Conservation (phyloP, 92 coral and sea anemone species). For the Plumapathes pennacea region DNA sequence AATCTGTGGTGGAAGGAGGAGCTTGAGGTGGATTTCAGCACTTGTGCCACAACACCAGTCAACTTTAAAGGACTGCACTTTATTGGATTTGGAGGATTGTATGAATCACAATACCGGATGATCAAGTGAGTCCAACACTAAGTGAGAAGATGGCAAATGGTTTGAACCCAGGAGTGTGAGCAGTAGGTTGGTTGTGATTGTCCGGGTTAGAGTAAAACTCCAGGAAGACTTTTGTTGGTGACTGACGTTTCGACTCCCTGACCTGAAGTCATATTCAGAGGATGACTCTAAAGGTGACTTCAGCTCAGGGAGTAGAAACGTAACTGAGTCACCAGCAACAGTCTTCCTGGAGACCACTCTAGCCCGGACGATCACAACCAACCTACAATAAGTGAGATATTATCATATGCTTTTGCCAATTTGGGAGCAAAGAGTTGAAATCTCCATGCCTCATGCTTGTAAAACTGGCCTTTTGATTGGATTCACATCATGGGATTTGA, state of each 20-base stretch:
- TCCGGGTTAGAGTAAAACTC: not conserved
- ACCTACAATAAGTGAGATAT: no score
- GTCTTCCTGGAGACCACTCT: no score
- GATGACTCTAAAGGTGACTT: not conserved
- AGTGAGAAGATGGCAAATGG: not conserved
- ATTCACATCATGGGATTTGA: no score
- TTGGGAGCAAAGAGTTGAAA: no score
- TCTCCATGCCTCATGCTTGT: no score
- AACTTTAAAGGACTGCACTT: slow-evolving; percentile 45
- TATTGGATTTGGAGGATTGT: slow-evolving; percentile 62
- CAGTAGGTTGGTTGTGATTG: not conserved
- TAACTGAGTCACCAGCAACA: no score
- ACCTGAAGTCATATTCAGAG: not conserved
- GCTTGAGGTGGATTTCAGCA: slow-evolving; percentile 43
- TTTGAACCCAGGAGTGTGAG: not conserved
- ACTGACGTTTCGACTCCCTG: not conserved
- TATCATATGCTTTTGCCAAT: no score
- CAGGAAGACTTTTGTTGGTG: not conserved
- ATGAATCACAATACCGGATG: slow-evolving; percentile 64
- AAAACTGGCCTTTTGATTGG: no score
- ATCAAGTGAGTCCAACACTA: slow-evolving; percentile 29
- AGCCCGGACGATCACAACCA: no score
- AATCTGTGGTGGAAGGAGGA: slow-evolving; percentile 89
- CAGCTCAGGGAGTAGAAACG: no score
- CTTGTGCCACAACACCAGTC: slow-evolving; percentile 25